Evolutionary conservation across 1,140 invertebrate species (phyloP), one percentile per base, ranked within the genome.

Genomic region (Tribolium madens): DNA sequence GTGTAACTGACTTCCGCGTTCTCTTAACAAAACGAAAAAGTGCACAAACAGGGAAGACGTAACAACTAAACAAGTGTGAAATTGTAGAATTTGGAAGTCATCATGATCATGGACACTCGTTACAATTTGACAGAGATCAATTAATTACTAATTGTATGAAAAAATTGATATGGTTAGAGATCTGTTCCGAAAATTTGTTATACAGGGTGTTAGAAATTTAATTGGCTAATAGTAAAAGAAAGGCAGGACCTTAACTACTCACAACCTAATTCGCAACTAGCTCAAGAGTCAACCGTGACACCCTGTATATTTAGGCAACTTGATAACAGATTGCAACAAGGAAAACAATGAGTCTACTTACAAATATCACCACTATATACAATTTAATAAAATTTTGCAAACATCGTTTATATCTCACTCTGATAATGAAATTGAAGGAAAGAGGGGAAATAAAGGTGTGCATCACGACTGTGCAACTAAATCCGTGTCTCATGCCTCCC

Each of bases 281-380:
- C n/a, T 3, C 12, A 50, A 50, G 48, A 50, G 13, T 14, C 10
- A 12, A 14, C 10, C 46, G 48, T 33, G 36, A 31, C 57, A 64
- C 57, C 57, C 57, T 64, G 57, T 64, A 64, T 33, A 31, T 64
- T 64, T 64, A 64, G 57, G 57, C 57, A 64, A 64, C 57, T 64
- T 64, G n/a, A 26, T 33, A 64, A 64, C 26, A 64, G 26, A 64
- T 64, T 26, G 21, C 17, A 64, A 64, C 57, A 57, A 57, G 52
- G 21, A 57, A 60, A 60, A 60, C 53, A 60, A 60, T 60, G 5
- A 21, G 9, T 26, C n/a, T 17, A 26, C 50, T 53, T 14, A 17
- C 9, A 15, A 15, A 17, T 57, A 57, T 57, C 52, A 57, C 52
- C 52, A 10, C 26, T 64, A 64, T 64, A 36, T 64, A 64, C 57